Conservation (phyloP, 2,797 vertebrate genomes). For the Sphenopsis melanotis region DNA sequence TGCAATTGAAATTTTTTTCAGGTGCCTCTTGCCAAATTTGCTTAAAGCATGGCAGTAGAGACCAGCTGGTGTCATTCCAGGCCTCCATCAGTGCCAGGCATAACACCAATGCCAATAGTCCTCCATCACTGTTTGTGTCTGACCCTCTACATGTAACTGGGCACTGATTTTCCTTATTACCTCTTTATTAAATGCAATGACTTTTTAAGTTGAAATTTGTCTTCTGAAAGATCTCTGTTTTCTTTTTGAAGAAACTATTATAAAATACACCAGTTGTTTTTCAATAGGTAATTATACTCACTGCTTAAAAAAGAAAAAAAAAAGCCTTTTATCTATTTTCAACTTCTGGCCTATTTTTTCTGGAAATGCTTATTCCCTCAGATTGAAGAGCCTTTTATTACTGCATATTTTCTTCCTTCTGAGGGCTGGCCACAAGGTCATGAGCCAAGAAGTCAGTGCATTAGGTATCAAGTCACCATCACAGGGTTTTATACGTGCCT, state of each 20-base stretch:
- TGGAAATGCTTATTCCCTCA: neutral
- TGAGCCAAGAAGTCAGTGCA: neutral
- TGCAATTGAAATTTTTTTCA: neutral
- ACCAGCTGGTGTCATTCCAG: neutral
- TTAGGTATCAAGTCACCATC: neutral
- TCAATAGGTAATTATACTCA: neutral
- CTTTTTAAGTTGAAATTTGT: neutral
- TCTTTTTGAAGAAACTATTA: neutral
- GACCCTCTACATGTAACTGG: neutral
- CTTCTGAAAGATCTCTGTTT: neutral
- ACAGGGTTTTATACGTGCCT: fast-evolving
- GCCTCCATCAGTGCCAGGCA: neutral
- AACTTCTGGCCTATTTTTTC: neutral
- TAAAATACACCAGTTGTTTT: neutral
- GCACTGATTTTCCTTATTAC: neutral
- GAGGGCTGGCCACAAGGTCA: neutral
- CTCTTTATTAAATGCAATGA: neutral
- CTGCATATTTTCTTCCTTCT: neutral
- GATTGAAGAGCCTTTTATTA: neutral
- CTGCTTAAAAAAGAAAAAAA: neutral
- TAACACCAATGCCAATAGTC: neutral
- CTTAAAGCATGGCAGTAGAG: neutral
- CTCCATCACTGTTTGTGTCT: neutral
- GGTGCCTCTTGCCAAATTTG: neutral
- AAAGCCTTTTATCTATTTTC: neutral